Base-by-base conservation (phyloP, 1,140 invertebrate genomes). In the Drosophila hydei region DNA sequence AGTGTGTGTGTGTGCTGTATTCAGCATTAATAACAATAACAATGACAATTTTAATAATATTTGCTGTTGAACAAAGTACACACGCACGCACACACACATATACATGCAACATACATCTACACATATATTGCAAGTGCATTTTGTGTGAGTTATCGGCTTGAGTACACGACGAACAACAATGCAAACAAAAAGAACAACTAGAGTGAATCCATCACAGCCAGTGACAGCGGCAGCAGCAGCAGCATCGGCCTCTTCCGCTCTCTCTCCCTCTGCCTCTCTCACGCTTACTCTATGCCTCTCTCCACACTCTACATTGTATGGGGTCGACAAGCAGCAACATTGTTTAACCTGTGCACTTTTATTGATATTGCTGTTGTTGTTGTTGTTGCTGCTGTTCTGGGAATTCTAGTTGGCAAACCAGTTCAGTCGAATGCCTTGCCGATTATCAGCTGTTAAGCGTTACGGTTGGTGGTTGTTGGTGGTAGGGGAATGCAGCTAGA, bases 21-120 rank as follows among this genome's bases (percentile, higher is more conserved):
- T 65, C 55, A 71, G 54, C 71, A 73, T 87, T 84, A 84, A 84
- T 65, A 87, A 56, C 54, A 75, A 61, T 64, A 47, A 84, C 81
- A 84, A 80, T 87, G 69, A 71, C 78, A 84, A 79, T 84, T 79
- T 80, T 67, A 87, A 70, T 87, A 87, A 74, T 78, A 80, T 80
- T 67, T 63, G 69, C 58, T 51, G 79, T 64, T 87, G 80, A 87
- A 58, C 80, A 77, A 80, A 80, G 81, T 77, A 80, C 74, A 75
- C 55, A 80, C 55, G 47, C 54, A 27, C 51, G 38, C 25, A n/a
- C 54, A 61, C 23, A 43, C 30, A 62, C 19, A 42, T 36, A 23
- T 36, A 63, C 18, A 42, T 25, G 11, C 36, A 65, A 42, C 25
- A 21, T 36, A 51, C 19, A 18, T n/a, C 9, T 50, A 23, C 11